These are phyloP conservation scores for Agonopterix alstromeriana DNA, from an alignment of 2,888 invertebrate genomes.

Conservation along the genomic window DNA sequence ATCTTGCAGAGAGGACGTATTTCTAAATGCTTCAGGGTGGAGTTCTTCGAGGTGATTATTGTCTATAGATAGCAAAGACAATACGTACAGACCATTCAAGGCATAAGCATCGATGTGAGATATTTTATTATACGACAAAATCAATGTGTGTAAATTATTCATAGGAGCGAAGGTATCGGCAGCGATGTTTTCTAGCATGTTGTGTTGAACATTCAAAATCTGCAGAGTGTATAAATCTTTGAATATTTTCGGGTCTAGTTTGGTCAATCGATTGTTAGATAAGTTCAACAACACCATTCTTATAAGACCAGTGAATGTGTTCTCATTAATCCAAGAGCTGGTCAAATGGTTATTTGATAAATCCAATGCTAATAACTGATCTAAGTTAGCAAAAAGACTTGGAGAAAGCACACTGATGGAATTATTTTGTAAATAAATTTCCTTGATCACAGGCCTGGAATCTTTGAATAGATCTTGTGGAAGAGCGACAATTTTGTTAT, in stretches of 20 bases:
- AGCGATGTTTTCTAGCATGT: conserved; percentile 88
- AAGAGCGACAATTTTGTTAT: conserved; percentile 92
- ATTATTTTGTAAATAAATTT: conserved; percentile 94
- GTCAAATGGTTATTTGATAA: conserved; percentile 91
- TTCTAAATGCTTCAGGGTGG: conserved; percentile 91
- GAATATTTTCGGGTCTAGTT: conserved; percentile 89
- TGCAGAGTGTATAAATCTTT: conserved; percentile 90
- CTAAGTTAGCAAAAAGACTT: conserved; percentile 89
- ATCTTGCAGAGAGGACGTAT: conserved; percentile 93
- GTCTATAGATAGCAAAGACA: conserved; percentile 90
- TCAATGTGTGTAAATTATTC: conserved; percentile 93
- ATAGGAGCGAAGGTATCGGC: conserved; percentile 93
- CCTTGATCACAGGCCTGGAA: conserved; percentile 86
- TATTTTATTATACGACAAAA: conserved; percentile 90
- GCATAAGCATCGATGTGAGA: conserved; percentile 90
- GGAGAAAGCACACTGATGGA: conserved; percentile 91
- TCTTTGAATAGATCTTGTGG: conserved; percentile 91
- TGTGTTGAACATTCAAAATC: conserved; percentile 90
- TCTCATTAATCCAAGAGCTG: conserved; percentile 90
- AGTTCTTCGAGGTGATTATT: conserved; percentile 90
- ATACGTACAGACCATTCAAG: conserved; percentile 90
- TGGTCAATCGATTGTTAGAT: conserved; percentile 88
- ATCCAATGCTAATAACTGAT: conserved; percentile 88
- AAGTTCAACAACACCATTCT: conserved; percentile 91
- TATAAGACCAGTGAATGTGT: conserved; percentile 91